Evolutionary conservation across 2,113 vertebrate genomes (phyloP), one percentile per base, ranked within the genome.

Genomic region (Ptilorrhoa leucosticta): DNA sequence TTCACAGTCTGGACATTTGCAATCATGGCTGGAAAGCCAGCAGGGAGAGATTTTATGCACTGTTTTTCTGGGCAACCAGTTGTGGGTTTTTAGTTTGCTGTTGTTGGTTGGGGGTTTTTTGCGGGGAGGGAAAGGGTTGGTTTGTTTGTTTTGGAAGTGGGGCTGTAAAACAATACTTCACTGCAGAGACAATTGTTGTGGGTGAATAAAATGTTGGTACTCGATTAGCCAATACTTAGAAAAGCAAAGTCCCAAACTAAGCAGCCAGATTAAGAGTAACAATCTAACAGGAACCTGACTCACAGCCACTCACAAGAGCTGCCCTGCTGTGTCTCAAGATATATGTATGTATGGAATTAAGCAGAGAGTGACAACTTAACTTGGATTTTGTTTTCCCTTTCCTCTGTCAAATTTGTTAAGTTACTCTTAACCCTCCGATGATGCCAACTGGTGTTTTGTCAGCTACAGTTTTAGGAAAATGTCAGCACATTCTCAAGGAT

Each of bases 371-470:
- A 83, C 63, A 93, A 83, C 30, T 88, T 89, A 79, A 88, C 88
- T 81, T 69, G 57, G 63, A 85, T 83, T 95, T 94, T 96, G 70
- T 94, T 96, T 97, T 88, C 45, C n/a, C 53, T 87, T 85, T 87
- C n/a, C 42, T 89, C 81, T 84, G 56, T 83, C 63, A 93, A 77
- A 90, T 91, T 90, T 89, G 73, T 89, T 83, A 73, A 83, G 31
- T 90, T 96, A 80, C 71, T 81, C 82, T 92, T 93, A 96, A 94
- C 88, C 93, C 79, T 83, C 87, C 75, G 70, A 7, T 90, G 75
- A 28, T 93, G 68, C 93, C 95, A 94, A 93, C 79, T 96, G 87
- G 58, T 91, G 92, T 93, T 96, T 92, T 96, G 82, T 93, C 95
- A 96, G 87, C 58, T 77, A 85, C 44, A 79, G 42, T 92, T 95